Conservation (phyloP, 23 tunicate genomes). For the Corella eumyota region DNA sequence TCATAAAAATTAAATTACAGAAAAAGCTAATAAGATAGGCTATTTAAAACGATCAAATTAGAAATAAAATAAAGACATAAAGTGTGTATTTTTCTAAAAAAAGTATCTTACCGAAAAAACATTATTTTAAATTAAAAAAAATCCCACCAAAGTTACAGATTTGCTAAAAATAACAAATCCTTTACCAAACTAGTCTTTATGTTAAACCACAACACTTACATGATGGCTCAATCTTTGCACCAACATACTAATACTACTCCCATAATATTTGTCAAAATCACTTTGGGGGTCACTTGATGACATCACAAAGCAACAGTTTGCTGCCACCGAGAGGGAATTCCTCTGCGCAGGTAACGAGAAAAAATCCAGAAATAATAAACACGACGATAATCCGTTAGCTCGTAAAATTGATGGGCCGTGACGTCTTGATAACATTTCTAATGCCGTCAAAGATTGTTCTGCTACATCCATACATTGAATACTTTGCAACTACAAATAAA, state of each 20-base stretch:
- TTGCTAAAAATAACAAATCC: too few relatives aligned
- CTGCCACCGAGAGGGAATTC: constrained; percentile 73
- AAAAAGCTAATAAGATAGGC: too few relatives aligned
- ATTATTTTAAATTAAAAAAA: too few relatives aligned
- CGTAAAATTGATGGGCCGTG: constrained; percentile 78
- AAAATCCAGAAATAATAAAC: constrained; percentile 78
- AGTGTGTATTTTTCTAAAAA: too few relatives aligned
- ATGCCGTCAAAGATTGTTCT: constrained; percentile 88
- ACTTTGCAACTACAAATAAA: constrained; percentile 54
- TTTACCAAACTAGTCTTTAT: too few relatives aligned
- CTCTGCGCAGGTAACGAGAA: constrained; percentile 91
- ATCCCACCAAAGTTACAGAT: too few relatives aligned
- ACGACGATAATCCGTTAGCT: constrained; percentile 65
- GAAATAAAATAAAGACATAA: too few relatives aligned
- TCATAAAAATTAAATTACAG: too few relatives aligned
- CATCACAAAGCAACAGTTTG: constrained; percentile 66
- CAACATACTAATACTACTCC: constrained; percentile 38
- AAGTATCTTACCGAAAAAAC: too few relatives aligned
- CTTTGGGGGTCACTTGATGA: constrained; percentile 25
- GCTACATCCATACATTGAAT: constrained; percentile 96
- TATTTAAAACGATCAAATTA: too few relatives aligned
- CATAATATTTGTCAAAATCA: constrained; percentile 53
- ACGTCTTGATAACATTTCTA: constrained; percentile 74
- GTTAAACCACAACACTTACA: constrained; percentile 41
- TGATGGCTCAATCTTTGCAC: constrained; percentile 58